Evolutionary conservation across 2,888 invertebrate species (phyloP).

Genomic region (Spilarctia lutea): DNA sequence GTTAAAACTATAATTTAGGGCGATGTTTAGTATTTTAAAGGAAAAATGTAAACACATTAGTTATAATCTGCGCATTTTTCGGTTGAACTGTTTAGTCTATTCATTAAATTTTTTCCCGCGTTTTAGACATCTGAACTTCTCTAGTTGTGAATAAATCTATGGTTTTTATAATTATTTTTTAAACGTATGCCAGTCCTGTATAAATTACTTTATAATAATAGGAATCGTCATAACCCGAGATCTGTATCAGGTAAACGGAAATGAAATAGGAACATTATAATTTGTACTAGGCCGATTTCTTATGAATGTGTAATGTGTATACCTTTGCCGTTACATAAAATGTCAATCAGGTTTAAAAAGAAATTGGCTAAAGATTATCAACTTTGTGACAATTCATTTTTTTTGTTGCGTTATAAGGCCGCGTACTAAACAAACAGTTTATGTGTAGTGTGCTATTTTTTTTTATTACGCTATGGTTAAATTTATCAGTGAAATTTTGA

Average conservation of each 20-base stretch:
- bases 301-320: not conserved
- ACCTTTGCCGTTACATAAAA: not conserved
- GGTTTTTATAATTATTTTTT: not conserved
- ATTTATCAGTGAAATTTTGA: no score
- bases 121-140: not conserved
- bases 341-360: not conserved
- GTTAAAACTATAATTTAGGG: not conserved
- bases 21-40: not conserved
- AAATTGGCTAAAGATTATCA: not conserved
- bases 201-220: constrained; percentile 49
- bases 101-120: not conserved
- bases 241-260: constrained; percentile 47
- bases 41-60: not conserved
- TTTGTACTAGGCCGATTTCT: constrained; percentile 46
- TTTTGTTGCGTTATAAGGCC: not conserved
- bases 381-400: not conserved
- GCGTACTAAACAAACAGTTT: not conserved
- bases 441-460: not conserved
- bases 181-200: constrained; percentile 42
- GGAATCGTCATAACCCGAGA: constrained; percentile 56
- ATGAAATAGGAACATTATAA: constrained; percentile 47
- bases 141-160: not conserved
- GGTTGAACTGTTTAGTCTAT: not conserved
- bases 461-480: not conserved
- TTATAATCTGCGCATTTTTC: not conserved